Evolutionary conservation across 2,797 vertebrate genomes (phyloP).

Genomic region (Chaunax sp.): DNA sequence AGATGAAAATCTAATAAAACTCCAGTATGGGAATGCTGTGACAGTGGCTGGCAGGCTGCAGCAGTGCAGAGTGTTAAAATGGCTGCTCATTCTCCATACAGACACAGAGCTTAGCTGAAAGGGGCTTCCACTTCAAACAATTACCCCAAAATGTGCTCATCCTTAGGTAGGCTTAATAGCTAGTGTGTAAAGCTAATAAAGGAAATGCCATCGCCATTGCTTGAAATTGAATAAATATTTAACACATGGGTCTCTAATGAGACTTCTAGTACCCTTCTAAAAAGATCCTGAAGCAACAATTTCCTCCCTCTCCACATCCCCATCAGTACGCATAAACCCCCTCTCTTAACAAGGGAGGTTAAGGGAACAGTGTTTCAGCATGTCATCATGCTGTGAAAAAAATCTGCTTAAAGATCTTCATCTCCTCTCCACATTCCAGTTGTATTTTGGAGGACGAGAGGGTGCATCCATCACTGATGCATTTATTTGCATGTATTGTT

Average conservation of each 20-base stretch:
- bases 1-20: constrained; percentile 29
- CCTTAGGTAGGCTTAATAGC: constrained; percentile 32
- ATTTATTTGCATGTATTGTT: not conserved
- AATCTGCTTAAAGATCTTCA: not conserved
- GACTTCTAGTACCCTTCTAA: not conserved
- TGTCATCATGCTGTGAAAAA: not conserved
- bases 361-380: not conserved
- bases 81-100: constrained; percentile 69
- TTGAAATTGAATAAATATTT: not conserved
- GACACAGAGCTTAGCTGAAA: constrained; percentile 57
- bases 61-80: constrained; percentile 68
- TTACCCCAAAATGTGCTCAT: constrained; percentile 47
- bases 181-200: constrained; percentile 8
- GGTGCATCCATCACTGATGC: not conserved
- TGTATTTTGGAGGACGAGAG: not conserved
- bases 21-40: constrained; percentile 57
- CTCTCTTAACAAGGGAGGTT: not conserved
- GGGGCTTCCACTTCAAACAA: constrained; percentile 50
- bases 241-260: not conserved
- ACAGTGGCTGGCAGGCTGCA: constrained; percentile 65
- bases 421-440: not conserved
- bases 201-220: not conserved
- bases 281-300: not conserved
- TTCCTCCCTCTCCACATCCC: constrained; percentile 4
- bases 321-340: not conserved